Base-by-base conservation (phyloP, 1,140 invertebrate species). In the Anastrepha obliqua region DNA sequence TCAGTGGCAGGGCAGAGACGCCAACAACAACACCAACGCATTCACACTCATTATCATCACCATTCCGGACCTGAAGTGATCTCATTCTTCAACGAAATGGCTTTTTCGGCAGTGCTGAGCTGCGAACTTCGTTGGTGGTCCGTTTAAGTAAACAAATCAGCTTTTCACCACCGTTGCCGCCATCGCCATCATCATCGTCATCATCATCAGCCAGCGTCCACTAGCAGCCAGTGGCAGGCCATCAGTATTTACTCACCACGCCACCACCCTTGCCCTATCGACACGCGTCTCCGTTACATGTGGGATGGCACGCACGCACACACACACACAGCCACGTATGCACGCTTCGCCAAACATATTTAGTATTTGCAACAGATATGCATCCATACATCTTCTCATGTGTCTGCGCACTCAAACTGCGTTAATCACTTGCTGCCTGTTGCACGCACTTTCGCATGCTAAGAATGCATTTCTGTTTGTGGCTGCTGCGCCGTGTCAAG, bases 81-180 rank as follows among this genome's bases (percentile, higher is more conserved):
- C 44, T n/a, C 70, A 74, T 55, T 55, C 20, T 81, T 55, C 74
- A 58, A 81, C 74, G 17, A 81, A 81, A 51, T 81, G 7, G 2
- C 17, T 11, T 67, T 67, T 29, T 39, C 29, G 29, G 64, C 64
- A 55, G 47, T 55, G 74, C 7, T 20, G n/a, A 81, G 47, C 47
- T 81, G 44, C 74, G 17, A 81, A 81, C 74, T 81, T 81, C 74
- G 51, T 81, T 81, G 74, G 74, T 81, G 74, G 74, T 81, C 74
- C 74, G 74, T 81, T 81, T 81, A 81, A 81, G 74, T 20, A 58
- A 81, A 81, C 47, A 81, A 81, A 81, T 81, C 44, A 42, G 47
- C 74, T 55, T 81, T 81, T 81, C 51, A 81, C 74, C 74, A 81
- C 74, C 9, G 7, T 81, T 11, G 44, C 74, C n/a, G 47, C 0